A percentile compares a stretch with the other conserved stretches of the same genome.
Conservation (phyloP, 37 sponge, comb jelly and placozoan species). For the Aplysina aerophoba region DNA sequence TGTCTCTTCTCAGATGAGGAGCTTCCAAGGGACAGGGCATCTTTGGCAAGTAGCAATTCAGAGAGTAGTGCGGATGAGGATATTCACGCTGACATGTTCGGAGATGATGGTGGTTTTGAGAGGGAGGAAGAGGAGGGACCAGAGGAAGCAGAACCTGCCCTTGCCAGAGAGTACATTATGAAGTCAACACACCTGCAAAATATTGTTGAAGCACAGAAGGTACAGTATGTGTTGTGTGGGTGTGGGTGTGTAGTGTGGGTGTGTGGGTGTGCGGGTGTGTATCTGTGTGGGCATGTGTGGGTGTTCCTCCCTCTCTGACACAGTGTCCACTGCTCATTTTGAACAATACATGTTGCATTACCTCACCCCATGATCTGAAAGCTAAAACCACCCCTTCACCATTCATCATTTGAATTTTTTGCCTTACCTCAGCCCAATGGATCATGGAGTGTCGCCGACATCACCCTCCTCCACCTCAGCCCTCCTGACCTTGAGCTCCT, state of each 20-base stretch:
- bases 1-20: too few relatives aligned
- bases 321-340: too few relatives aligned
- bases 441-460: constrained; percentile 47
- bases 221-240: too few relatives aligned
- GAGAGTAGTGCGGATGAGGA: constrained; percentile 44
- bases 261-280: too few relatives aligned
- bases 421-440: constrained; percentile 30
- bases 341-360: too few relatives aligned
- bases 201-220: too few relatives aligned
- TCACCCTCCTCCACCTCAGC: constrained; percentile 29
- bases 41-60: neutral
- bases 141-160: neutral
- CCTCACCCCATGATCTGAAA: too few relatives aligned
- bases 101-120: neutral
- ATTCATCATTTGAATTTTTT: neutral
- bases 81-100: constrained; percentile 35
- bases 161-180: neutral
- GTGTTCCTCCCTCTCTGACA: too few relatives aligned
- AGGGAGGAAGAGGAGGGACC: neutral
- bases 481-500: constrained; percentile 8
- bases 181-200: too few relatives aligned
- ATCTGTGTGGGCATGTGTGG: too few relatives aligned
- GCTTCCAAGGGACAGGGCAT: neutral
- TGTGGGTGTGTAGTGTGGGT: too few relatives aligned
- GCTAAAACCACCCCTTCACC: too few relatives aligned